A percentile compares a stretch with the other conserved stretches of the same genome.
Conservation (phyloP, 2,888 invertebrate species). For the Syrista parreyssii region DNA sequence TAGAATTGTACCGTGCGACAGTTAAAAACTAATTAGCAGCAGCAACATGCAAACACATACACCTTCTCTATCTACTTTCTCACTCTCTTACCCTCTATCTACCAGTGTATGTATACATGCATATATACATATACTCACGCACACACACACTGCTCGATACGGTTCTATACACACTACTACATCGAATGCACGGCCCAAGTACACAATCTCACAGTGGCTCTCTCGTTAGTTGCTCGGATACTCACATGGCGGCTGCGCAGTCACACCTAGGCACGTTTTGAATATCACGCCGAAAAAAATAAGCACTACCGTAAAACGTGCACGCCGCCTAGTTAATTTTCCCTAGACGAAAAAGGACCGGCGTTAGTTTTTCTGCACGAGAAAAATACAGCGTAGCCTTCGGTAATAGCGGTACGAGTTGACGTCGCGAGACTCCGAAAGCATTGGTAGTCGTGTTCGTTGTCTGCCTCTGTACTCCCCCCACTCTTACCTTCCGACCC, state of each 20-base stretch:
- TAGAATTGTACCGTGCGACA: background rate
- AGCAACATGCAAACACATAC: background rate
- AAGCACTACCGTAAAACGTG: background rate
- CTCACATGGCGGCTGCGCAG: slow-evolving; percentile 65
- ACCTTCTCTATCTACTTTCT: background rate
- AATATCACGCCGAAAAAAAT: slow-evolving; percentile 33
- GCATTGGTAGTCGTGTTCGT: slow-evolving; percentile 52
- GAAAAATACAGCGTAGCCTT: slow-evolving; percentile 10
- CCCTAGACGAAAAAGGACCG: background rate
- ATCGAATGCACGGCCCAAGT: background rate
- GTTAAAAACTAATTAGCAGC: background rate
- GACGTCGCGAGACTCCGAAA: slow-evolving; percentile 47
- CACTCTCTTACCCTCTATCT: background rate
- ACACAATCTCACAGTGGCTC: slow-evolving; percentile 11
- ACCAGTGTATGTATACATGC: background rate
- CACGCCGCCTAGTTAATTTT: background rate
- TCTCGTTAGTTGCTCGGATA: slow-evolving; percentile 31
- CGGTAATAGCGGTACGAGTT: slow-evolving; percentile 25
- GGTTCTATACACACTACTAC: background rate
- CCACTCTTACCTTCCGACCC: slow-evolving; percentile 20
- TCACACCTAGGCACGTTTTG: slow-evolving; percentile 61
- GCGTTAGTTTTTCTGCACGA: background rate
- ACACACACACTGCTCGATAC: background rate
- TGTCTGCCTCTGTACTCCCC: slow-evolving; percentile 52
- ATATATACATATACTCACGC: background rate